phyloP scores from a whole-genome alignment of 2,888 invertebrate species.

The Chironomus tentans region DNA sequence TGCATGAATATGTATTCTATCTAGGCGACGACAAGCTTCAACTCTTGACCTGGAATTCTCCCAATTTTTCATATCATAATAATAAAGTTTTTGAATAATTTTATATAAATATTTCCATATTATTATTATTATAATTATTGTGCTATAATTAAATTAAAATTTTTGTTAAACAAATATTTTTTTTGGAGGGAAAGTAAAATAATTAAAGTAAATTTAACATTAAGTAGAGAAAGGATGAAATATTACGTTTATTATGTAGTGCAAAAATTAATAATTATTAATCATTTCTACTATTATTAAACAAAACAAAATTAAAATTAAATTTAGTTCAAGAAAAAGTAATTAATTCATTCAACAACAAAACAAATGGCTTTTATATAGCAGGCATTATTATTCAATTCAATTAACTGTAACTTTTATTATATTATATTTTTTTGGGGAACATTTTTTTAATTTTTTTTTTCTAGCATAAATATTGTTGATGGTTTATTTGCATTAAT shows the following conservation, averaged over 20 bases:
- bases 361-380: conserved; percentile 7
- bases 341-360: background rate
- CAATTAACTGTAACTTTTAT: background rate
- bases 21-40: too few relatives aligned
- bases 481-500: background rate
- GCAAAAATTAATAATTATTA: background rate
- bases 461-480: background rate
- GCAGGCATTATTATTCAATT: background rate
- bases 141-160: too few relatives aligned
- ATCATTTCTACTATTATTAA: background rate
- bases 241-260: background rate
- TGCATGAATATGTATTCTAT: too few relatives aligned
- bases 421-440: background rate
- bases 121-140: too few relatives aligned
- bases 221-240: background rate
- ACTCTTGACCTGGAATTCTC: too few relatives aligned
- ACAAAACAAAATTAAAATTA: too few relatives aligned
- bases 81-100: too few relatives aligned
- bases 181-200: background rate
- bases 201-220: background rate
- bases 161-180: background rate
- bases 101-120: too few relatives aligned
- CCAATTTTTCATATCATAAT: too few relatives aligned
- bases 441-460: too few relatives aligned
- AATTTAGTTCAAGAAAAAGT: background rate